Percentiles rank a stretch among this genome's conserved stretches.
These are phyloP conservation scores for Gymnosoma rotundatum DNA, from an alignment of 2,888 invertebrate genomes.

Conservation along the genomic window DNA sequence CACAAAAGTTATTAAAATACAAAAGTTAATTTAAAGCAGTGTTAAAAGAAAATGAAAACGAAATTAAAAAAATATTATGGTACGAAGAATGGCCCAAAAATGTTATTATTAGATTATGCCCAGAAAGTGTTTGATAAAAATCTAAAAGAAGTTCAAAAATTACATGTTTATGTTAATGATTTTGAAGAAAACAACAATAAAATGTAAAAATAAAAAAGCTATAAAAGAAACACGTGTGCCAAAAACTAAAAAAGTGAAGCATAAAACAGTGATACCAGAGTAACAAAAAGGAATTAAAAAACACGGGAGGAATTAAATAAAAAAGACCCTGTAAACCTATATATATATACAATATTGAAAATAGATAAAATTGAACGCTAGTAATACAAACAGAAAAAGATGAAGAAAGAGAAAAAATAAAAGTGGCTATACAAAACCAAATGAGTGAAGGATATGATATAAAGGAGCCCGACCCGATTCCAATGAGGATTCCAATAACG, in stretches of 20 bases:
- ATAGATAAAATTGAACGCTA: not conserved
- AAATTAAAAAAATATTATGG: not conserved
- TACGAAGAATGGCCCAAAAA: constrained; percentile 5
- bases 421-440: not conserved
- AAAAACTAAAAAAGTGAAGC: not conserved
- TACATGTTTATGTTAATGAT: not conserved
- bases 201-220: not conserved
- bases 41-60: not conserved
- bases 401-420: not conserved
- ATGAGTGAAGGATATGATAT: not conserved
- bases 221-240: not conserved
- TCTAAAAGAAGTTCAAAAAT: not conserved
- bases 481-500: not conserved
- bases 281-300: too few relatives aligned
- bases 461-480: not conserved
- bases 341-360: not conserved
- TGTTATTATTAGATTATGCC: not conserved
- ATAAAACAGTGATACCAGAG: too few relatives aligned
- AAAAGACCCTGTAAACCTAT: too few relatives aligned
- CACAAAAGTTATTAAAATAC: not conserved
- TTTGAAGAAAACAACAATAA: not conserved
- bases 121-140: not conserved
- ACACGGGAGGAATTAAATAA: too few relatives aligned
- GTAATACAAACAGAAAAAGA: not conserved
- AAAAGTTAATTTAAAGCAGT: not conserved